phyloP scores from a whole-genome alignment of 2,797 vertebrate genomes.

The Helostoma temminkii region DNA sequence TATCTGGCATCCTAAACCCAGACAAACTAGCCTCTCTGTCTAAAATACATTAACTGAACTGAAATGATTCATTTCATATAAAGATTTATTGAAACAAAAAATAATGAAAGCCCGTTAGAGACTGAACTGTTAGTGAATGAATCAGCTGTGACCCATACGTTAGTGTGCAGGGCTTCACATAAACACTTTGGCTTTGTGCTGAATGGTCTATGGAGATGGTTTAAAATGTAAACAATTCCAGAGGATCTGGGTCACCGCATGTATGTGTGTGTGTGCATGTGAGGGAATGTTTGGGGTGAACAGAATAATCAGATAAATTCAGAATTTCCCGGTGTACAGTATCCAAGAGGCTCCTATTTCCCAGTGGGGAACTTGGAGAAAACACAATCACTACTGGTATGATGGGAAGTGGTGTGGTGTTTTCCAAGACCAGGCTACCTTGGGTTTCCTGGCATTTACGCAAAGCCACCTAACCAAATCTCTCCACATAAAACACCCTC shows the following conservation, averaged over 20 bases:
- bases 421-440: slow-evolving; percentile 43
- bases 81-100: slow-evolving; percentile 49
- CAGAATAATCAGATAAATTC: slow-evolving; percentile 64
- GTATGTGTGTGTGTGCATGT: slow-evolving; percentile 27
- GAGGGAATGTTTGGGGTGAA: slow-evolving; percentile 31
- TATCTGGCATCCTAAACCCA: slow-evolving; percentile 28
- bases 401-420: slow-evolving; percentile 64
- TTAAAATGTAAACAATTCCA: slow-evolving; percentile 73
- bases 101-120: slow-evolving; percentile 50
- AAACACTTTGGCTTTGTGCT: slow-evolving; percentile 63
- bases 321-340: slow-evolving; percentile 29
- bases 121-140: slow-evolving; percentile 64
- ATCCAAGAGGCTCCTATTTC: slow-evolving; percentile 55
- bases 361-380: slow-evolving; percentile 57
- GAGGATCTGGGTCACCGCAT: slow-evolving; percentile 70
- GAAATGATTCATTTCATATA: slow-evolving; percentile 55
- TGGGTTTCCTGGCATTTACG: slow-evolving; percentile 57
- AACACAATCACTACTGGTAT: slow-evolving; percentile 50
- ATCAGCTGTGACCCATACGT: slow-evolving; percentile 70
- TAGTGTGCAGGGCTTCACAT: slow-evolving; percentile 52
- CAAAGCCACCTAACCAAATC: slow-evolving; percentile 57
- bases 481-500: slow-evolving; percentile 17
- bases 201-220: slow-evolving; percentile 50
- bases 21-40: slow-evolving; percentile 39
- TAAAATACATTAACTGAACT: slow-evolving; percentile 61